These are phyloP conservation scores for Melospiza georgiana DNA, from an alignment of 2,113 vertebrate species.

Conservation along the genomic window DNA sequence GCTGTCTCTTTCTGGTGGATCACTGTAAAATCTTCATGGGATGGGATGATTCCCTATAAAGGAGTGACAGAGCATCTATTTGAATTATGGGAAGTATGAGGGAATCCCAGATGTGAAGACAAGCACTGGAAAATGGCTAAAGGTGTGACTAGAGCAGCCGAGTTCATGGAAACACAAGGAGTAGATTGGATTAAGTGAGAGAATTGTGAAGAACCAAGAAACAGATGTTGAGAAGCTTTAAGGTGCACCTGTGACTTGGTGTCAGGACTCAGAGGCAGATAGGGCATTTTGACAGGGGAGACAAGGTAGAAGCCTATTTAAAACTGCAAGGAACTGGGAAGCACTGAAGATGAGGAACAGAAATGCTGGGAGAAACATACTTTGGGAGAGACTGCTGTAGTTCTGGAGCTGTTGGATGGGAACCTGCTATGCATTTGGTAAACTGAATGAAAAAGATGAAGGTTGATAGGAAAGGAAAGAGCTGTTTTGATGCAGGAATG, in stretches of 20 bases:
- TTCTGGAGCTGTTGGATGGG: neutral
- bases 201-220: neutral
- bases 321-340: neutral
- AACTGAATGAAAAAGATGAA: neutral
- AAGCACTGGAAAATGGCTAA: neutral
- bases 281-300: neutral
- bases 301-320: neutral
- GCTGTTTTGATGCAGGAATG: neutral
- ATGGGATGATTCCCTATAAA: neutral
- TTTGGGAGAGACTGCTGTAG: neutral
- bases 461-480: neutral
- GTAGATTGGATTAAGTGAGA: neutral
- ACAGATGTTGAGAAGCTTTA: neutral
- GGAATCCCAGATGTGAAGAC: neutral
- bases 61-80: neutral
- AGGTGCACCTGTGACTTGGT: neutral
- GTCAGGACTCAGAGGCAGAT: neutral
- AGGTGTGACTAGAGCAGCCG: neutral
- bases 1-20: neutral
- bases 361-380: neutral
- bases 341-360: neutral
- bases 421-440: neutral
- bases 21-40: neutral
- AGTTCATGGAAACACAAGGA: neutral
- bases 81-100: neutral